Percentiles rank a stretch among this genome's conserved stretches.
These are phyloP conservation scores for Aurelia sp. DNA, from an alignment of 30 jellyfish, hydroid and myxozoan genomes.

Conservation along the genomic window DNA sequence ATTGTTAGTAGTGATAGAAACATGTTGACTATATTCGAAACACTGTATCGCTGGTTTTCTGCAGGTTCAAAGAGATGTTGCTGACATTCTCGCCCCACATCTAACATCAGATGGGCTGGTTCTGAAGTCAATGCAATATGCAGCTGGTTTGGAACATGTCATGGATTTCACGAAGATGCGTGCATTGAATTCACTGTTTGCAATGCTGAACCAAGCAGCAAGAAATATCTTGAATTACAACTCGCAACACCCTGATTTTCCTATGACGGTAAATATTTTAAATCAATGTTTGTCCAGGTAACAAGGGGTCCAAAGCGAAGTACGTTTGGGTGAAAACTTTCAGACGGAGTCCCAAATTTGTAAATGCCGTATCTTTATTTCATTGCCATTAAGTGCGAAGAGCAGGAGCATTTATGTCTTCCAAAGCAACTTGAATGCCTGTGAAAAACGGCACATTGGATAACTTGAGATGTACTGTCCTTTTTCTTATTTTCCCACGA, in stretches of 20 bases:
- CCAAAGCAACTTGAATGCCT: too few species aligned
- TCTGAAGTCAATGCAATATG: slow-evolving; percentile 82
- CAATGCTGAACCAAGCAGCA: slow-evolving; percentile 95
- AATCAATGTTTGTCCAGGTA: neutral
- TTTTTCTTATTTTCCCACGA: too few species aligned
- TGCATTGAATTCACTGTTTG: slow-evolving; percentile 88
- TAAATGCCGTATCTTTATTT: too few species aligned
- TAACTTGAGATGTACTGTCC: too few species aligned
- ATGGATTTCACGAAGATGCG: slow-evolving; percentile 99
- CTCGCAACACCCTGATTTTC: slow-evolving; percentile 97
- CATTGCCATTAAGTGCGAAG: too few species aligned
- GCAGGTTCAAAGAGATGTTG: slow-evolving; percentile 93
- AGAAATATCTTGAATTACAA: slow-evolving; percentile 83
- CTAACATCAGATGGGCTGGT: slow-evolving; percentile 95
- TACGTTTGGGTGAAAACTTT: neutral
- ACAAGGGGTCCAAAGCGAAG: neutral
- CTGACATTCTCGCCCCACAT: slow-evolving; percentile 89
- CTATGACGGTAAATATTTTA: slow-evolving; percentile 75
- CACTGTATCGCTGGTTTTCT: neutral
- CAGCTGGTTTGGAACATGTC: slow-evolving; percentile 82
- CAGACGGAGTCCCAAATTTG: too few species aligned
- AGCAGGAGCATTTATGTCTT: too few species aligned
- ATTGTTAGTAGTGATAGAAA: too few species aligned
- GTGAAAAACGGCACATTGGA: too few species aligned
- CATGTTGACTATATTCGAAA: too few species aligned